phyloP scores from a whole-genome alignment of 2,888 invertebrate species.

The Limnephilus auricula region DNA sequence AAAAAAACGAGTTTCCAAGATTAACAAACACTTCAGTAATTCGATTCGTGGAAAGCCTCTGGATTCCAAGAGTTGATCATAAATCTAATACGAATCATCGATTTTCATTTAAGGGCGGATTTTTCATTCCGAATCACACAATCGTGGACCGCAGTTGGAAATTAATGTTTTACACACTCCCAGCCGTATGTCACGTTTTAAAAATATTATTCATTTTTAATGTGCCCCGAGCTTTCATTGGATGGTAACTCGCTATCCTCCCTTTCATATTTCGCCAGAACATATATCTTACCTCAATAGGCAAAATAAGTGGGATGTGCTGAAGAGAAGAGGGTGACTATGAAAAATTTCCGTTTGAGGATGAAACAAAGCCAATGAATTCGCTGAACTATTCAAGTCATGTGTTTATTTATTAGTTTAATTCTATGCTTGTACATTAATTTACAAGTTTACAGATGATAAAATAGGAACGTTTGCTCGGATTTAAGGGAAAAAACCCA shows the following conservation, averaged over 20 bases:
- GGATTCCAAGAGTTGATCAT: not conserved
- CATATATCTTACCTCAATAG: conserved; percentile 66
- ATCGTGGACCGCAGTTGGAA: conserved; percentile 31
- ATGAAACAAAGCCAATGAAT: not conserved
- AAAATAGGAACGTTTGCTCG: too few species aligned
- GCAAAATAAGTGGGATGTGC: conserved; percentile 66
- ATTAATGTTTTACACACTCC: conserved; percentile 50
- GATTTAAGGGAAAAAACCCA: too few species aligned
- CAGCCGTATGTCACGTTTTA: conserved; percentile 64
- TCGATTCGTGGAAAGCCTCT: not conserved
- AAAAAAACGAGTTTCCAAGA: not conserved
- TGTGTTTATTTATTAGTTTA: too few species aligned
- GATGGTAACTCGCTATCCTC: conserved; percentile 52
- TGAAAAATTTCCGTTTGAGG: not conserved
- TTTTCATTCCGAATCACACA: conserved; percentile 42
- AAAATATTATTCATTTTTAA: conserved; percentile 66
- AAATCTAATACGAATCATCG: conserved; percentile 45
- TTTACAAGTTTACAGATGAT: too few species aligned
- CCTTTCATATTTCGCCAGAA: conserved; percentile 62
- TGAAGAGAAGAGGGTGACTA: conserved; percentile 51
- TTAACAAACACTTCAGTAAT: not conserved
- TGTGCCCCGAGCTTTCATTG: conserved; percentile 64
- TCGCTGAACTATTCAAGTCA: not conserved
- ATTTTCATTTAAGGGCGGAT: conserved; percentile 55
- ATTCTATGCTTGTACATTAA: too few species aligned